Evolutionary conservation across 2,888 invertebrate species (phyloP), one percentile per base, ranked within the genome.

Genomic region (Drosophila multiciliata): DNA sequence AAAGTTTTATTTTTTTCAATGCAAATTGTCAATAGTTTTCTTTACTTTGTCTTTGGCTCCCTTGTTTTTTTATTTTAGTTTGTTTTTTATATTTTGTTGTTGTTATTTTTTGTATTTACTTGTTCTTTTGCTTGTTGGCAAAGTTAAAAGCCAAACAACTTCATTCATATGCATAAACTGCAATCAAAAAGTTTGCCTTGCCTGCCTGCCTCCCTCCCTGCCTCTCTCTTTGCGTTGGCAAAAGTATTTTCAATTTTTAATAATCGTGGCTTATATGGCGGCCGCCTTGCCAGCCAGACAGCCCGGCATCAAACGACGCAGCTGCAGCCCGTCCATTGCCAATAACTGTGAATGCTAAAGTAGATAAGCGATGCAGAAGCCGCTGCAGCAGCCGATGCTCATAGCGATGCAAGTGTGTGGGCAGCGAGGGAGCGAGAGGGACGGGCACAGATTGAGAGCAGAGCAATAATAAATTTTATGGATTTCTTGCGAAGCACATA

Each of bases 111-210:
- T 62, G 6, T 29, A 50, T 50, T 55, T 58, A 59, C 63, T 55
- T 72, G 73, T 78, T 59, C 63, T 66, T 66, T 71, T 53, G 68
- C 66, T 71, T 75, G 65, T 69, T 70, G 75, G 69, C 61, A 73
- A 84, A 78, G 72, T 80, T 69, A 53, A 66, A 80, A 72, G 83
- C 81, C 87, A 80, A 83, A 88, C 81, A 82, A 74, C 77, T 85
- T 88, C 73, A 88, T 83, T 83, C 83, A 85, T 80, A 88, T 83
- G 88, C 88, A 85, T 82, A 85, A 82, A 85, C 75, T 88, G 83
- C 88, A 82, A 85, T 83, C 77, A 76, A 77, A 75, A 80, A 79
- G 57, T 73, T 73, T 73, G 64, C 61, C 70, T 60, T 73, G 49
- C 26, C 26, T 26, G 29, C 29, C 29, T 5, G 4, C 29, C 61